phyloP scores from a whole-genome alignment of 2,113 vertebrate genomes.

The Psophia crepitans region DNA sequence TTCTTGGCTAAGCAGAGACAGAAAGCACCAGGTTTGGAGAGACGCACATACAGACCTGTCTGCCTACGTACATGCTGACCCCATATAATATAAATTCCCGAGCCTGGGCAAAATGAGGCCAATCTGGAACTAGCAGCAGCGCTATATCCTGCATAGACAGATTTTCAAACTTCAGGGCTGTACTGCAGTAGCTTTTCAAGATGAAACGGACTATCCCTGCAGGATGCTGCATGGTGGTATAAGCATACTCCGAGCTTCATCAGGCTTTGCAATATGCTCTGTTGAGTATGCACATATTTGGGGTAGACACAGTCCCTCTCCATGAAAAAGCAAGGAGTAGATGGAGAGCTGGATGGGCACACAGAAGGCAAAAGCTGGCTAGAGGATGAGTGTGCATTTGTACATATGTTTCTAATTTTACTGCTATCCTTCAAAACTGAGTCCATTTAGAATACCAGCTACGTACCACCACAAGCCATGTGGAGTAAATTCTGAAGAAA shows the following conservation, averaged over 20 bases:
- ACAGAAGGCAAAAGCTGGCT: not conserved
- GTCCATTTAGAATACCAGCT: not conserved
- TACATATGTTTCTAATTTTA: not conserved
- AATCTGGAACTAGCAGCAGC: not conserved
- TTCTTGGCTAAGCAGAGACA: not conserved
- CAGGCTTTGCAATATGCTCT: not conserved
- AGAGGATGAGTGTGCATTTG: not conserved
- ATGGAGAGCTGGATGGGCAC: not conserved
- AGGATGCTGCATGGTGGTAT: not conserved
- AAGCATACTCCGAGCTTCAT: not conserved
- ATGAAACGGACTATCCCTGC: not conserved
- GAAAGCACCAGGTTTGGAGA: not conserved
- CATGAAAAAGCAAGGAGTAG: not conserved
- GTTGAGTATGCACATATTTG: fast-evolving
- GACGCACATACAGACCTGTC: fast-evolving
- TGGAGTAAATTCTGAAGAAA: not conserved
- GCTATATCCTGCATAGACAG: not conserved
- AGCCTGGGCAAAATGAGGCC: fast-evolving
- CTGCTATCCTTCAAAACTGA: not conserved
- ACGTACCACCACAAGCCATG: not conserved
- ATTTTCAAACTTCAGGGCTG: not conserved
- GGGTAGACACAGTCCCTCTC: not conserved
- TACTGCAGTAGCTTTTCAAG: not conserved
- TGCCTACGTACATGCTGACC: not conserved
- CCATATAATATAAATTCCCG: fast-evolving